Evolutionary conservation across 2,797 vertebrate species (phyloP).

Genomic region (Acrossocheilus fasciatus): DNA sequence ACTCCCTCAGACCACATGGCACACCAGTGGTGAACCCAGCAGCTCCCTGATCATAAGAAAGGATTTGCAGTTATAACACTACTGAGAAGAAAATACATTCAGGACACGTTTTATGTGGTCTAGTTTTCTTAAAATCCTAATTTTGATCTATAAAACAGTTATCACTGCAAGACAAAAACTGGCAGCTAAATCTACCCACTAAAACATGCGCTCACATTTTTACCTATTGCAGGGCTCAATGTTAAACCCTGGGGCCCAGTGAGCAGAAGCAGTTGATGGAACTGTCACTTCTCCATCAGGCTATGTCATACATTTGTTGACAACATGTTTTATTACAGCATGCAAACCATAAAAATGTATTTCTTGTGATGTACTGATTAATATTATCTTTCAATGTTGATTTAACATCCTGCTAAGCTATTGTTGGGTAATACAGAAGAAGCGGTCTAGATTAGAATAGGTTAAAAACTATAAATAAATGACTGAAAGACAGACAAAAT

Average conservation of each 20-base stretch:
- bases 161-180: neutral
- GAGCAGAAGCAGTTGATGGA: neutral
- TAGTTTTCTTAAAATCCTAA: neutral
- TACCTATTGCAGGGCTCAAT: neutral
- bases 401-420: neutral
- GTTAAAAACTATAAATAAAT: neutral
- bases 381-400: no score
- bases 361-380: neutral
- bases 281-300: neutral
- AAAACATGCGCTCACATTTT: neutral
- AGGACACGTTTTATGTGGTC: neutral
- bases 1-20: slow-evolving; percentile 92
- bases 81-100: neutral
- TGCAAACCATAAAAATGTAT: neutral
- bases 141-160: neutral
- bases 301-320: neutral
- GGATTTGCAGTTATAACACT: neutral
- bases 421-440: neutral
- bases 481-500: neutral
- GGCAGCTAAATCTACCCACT: neutral
- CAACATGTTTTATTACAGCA: neutral
- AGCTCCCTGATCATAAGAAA: slow-evolving; percentile 81
- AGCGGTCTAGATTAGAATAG: neutral
- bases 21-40: slow-evolving; percentile 97
- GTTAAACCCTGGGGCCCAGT: neutral